Conservation (phyloP, 2,888 invertebrate genomes). For the Tupiocoris notatus region DNA sequence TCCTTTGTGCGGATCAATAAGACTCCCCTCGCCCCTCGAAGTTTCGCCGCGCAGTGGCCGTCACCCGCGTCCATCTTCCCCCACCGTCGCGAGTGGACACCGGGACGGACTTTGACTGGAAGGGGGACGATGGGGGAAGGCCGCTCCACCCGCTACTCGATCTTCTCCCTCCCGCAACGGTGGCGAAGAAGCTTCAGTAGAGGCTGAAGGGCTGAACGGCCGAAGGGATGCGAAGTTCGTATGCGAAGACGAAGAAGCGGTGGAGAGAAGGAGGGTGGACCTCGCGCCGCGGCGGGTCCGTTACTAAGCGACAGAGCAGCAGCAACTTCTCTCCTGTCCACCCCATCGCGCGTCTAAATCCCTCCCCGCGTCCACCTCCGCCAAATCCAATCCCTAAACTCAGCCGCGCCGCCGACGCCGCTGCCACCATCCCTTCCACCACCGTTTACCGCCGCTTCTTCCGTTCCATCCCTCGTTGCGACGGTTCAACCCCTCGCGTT, state of each 20-base stretch:
- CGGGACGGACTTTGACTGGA: conserved; percentile 40
- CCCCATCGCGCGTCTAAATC: conserved; percentile 28
- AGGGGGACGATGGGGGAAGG: conserved; percentile 18
- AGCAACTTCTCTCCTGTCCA: conserved; percentile 13
- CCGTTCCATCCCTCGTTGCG: neutral
- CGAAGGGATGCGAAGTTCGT: conserved; percentile 46
- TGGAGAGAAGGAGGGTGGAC: conserved; percentile 6
- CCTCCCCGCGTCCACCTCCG: conserved; percentile 48
- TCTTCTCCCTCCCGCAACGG: neutral
- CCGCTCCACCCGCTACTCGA: conserved; percentile 1
- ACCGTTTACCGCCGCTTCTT: too few relatives aligned
- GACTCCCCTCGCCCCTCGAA: conserved; percentile 50
- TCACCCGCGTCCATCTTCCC: neutral
- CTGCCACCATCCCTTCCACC: conserved; percentile 50
- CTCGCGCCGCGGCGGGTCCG: conserved; percentile 35
- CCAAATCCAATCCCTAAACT: conserved; percentile 56
- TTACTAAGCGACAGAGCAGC: conserved; percentile 47
- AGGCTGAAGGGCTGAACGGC: conserved; percentile 48
- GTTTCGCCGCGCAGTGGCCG: too few relatives aligned
- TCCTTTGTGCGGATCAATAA: conserved; percentile 50
- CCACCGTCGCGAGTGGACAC: conserved; percentile 43
- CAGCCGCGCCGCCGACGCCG: conserved; percentile 59
- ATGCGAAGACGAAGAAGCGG: neutral
- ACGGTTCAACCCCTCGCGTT: conserved; percentile 51
- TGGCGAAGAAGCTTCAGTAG: conserved; percentile 47